Evolutionary conservation across 2,113 vertebrate species (phyloP).

Genomic region (Sporophila hypoxantha): DNA sequence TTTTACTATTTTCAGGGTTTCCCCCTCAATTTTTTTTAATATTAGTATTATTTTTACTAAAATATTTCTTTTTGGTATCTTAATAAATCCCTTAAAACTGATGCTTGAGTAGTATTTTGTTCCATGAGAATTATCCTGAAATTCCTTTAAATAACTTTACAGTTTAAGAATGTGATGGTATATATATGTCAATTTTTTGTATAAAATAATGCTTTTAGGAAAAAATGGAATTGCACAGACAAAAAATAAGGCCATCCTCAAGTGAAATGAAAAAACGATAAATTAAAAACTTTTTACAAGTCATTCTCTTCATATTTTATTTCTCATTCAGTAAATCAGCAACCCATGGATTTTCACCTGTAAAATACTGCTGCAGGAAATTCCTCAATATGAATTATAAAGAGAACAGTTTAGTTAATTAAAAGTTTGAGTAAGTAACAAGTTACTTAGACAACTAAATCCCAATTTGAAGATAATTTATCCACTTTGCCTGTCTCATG

Average conservation of each 20-base stretch:
- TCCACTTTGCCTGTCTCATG: conserved; percentile 15
- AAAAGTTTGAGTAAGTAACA: conserved; percentile 55
- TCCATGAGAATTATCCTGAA: neutral
- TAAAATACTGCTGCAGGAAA: conserved; percentile 42
- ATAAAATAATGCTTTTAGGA: neutral
- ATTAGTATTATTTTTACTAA: neutral
- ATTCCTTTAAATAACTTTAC: neutral
- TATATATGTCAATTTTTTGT: neutral
- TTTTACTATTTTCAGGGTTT: neutral
- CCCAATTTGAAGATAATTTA: conserved; percentile 34
- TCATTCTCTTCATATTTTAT: conserved; percentile 7
- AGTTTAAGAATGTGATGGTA: neutral
- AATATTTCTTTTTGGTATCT: neutral
- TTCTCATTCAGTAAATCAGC: conserved; percentile 21
- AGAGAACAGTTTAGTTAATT: conserved; percentile 50
- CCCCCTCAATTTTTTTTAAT: neutral
- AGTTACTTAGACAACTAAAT: conserved; percentile 17
- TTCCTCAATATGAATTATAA: conserved; percentile 41
- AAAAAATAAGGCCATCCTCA: neutral
- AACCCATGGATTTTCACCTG: conserved; percentile 15
- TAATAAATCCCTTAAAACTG: neutral
- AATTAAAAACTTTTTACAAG: conserved; percentile 21
- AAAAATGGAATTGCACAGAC: neutral
- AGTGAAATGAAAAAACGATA: conserved; percentile 22
- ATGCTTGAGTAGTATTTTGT: neutral